Evolutionary conservation across 2,888 invertebrate genomes (phyloP), one percentile per base, ranked within the genome.

Genomic region (Loripinus fragilis): DNA sequence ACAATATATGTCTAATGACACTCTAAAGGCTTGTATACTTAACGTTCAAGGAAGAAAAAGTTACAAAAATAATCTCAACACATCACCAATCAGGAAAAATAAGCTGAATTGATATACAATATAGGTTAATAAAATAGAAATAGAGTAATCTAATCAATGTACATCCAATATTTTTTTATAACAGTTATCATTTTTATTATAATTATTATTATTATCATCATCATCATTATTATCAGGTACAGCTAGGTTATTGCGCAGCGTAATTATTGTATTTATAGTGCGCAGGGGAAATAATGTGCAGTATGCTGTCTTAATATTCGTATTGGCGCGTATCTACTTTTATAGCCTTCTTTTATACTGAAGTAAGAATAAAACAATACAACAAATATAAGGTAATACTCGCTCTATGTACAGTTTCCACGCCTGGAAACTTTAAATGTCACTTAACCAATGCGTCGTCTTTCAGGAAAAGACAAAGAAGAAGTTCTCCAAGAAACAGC

Each of bases 401-500:
- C 52, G 52, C 25, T 25, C 23, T 52, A 25, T 52, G 20, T 60
- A 15, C 17, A 30, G 60, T 60, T 60, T 60, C 60, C 60, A 60
- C 33, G 60, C 60, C 60, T 60, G 33, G 60, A 33, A 60, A 60
- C 60, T 33, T 60, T 12, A 17, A 30, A 60, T 60, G 33, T 60
- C 33, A 60, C 60, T 60, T 12, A 60, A 60, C 23, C 25, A 60
- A 30, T 60, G 33, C 23, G 20, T 33, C 60, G 60, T 60, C 17
- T 60, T 60, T 60, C 60, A 60, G 60, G 60, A 60, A n/a, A 45
- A 83, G 74, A 38, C 38, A 28, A 83, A 78, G 67, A 76, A 76
- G 52, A 83, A 91, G 41, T 93, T 93, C 80, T 88, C 92, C 15
- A 87, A 88, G 45, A 92, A 93, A 76, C 91, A 92, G 83, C 80